Evolutionary conservation across 2,113 vertebrate genomes (phyloP).

Genomic region (Pleuronectes platessa): DNA sequence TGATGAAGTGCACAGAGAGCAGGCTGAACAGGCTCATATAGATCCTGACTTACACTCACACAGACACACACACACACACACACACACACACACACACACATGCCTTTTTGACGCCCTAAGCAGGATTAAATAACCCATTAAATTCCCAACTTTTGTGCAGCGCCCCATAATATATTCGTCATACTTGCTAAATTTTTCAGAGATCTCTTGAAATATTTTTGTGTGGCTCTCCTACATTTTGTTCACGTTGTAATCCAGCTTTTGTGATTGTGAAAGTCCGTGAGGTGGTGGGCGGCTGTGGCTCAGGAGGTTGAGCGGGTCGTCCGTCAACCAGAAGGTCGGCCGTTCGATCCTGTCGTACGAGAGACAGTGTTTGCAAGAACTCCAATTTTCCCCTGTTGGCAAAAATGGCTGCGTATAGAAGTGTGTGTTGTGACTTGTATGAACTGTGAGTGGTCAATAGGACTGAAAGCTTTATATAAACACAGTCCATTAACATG

Average conservation of each 20-base stretch:
- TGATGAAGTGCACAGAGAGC: conserved; percentile 29
- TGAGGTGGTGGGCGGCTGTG: too few species aligned
- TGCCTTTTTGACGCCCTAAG: not conserved
- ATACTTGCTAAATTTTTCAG: not conserved
- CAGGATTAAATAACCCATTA: conserved; percentile 41
- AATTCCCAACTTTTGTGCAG: conserved; percentile 11
- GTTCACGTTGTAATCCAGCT: not conserved
- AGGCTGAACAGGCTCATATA: conserved; percentile 12
- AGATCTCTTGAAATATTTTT: not conserved
- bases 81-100: not conserved
- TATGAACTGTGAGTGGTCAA: too few species aligned
- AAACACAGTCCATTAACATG: too few species aligned
- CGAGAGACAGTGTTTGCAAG: too few species aligned
- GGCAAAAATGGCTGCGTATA: too few species aligned
- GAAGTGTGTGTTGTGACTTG: too few species aligned
- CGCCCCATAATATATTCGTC: conserved; percentile 13
- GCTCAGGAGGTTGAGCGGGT: too few species aligned
- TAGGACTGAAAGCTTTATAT: too few species aligned
- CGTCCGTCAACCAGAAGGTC: too few species aligned
- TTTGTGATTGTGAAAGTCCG: not conserved
- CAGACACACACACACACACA: conserved; percentile 14
- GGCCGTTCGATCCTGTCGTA: too few species aligned
- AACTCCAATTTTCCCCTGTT: too few species aligned
- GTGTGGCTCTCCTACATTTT: not conserved
- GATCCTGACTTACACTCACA: conserved; percentile 7